Base-by-base conservation (phyloP, 53 echinoderm and acorn worm genomes). In the Zoroaster sp. region DNA sequence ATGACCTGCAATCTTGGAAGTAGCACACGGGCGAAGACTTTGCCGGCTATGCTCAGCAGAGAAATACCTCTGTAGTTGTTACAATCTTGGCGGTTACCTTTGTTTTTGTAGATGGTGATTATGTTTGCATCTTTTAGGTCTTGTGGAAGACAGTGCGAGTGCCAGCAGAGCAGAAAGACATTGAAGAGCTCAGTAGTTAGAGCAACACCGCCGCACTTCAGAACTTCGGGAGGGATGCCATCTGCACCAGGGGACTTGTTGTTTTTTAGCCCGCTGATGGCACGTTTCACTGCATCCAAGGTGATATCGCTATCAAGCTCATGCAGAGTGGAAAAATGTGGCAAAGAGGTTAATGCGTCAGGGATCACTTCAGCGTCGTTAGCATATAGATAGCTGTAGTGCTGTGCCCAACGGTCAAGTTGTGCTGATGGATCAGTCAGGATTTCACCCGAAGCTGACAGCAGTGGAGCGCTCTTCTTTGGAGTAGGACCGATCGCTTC, bases 241-340 rank as follows among this genome's bases (percentile, higher is more conserved):
- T 83, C 69, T 40, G 44, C 4, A 68, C 69, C 69, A 40, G 83
- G 83, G 18, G 69, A 83, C 49, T 46, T 32, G 32, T 70, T 32
- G 18, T 86, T 83, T 45, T 83, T 71, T 9, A 86, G 43, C 15
- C 52, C 46, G 4, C 21, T 36, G 36, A 86, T 47, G 33, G 86
- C 86, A 71, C 46, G 86, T 47, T 86, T 36, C 15, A 86, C 71
- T 72, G 70, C 86, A 49, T 4, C 72, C 25, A 47, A 14, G 34
- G 51, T 71, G 31, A 86, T 47, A 3, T 70, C 52, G 8, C 53
- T 86, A 30, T 86, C 71, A 86, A 86, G 86, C n/a, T 86, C 86
- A 47, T 46, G 72, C 18, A 86, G 36, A 72, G 15, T 72, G 47
- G 40, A 35, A 18, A 86, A 10, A 4, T 72, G 35, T 40, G 70